phyloP scores from a whole-genome alignment of 2,888 invertebrate species.

The Volucella inanis region DNA sequence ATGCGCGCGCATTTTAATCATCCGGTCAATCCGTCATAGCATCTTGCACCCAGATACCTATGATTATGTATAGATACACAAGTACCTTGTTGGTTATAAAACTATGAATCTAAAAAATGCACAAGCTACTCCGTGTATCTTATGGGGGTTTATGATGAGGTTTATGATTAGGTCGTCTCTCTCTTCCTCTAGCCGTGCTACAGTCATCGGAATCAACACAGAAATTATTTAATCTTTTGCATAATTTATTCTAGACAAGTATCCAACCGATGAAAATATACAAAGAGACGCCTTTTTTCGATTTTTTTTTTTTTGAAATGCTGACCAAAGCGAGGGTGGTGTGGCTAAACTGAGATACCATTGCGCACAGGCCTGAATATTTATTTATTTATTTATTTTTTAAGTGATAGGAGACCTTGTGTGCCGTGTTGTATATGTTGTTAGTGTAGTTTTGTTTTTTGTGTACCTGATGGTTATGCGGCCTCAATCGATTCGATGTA shows the following conservation, averaged over 20 bases:
- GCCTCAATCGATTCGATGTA: slow-evolving; percentile 73
- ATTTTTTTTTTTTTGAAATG: slow-evolving; percentile 49
- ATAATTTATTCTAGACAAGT: slow-evolving; percentile 73
- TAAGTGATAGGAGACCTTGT: slow-evolving; percentile 47
- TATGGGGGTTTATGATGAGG: slow-evolving; percentile 48
- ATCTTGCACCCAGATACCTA: slow-evolving; percentile 3
- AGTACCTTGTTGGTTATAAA: slow-evolving; percentile 2
- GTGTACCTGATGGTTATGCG: slow-evolving; percentile 60
- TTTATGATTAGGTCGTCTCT: slow-evolving; percentile 48
- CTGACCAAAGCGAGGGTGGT: slow-evolving; percentile 53
- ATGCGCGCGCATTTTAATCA: slow-evolving; percentile 68
- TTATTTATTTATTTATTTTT: slow-evolving; percentile 4
- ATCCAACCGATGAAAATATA: slow-evolving; percentile 62
- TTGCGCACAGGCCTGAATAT: slow-evolving; percentile 18
- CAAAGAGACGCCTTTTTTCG: slow-evolving; percentile 57
- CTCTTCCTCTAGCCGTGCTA: not conserved
- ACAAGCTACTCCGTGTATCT: slow-evolving; percentile 25
- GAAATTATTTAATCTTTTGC: slow-evolving; percentile 36
- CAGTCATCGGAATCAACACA: slow-evolving; percentile 6
- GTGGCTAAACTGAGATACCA: slow-evolving; percentile 34
- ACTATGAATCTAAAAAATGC: slow-evolving; percentile 2
- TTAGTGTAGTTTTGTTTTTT: slow-evolving; percentile 3
- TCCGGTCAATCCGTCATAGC: slow-evolving; percentile 54
- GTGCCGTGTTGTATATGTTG: slow-evolving; percentile 6
- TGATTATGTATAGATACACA: not conserved